Base-by-base conservation (phyloP, 92 coral and sea anemone genomes). In the Parazoanthus swiftii region DNA sequence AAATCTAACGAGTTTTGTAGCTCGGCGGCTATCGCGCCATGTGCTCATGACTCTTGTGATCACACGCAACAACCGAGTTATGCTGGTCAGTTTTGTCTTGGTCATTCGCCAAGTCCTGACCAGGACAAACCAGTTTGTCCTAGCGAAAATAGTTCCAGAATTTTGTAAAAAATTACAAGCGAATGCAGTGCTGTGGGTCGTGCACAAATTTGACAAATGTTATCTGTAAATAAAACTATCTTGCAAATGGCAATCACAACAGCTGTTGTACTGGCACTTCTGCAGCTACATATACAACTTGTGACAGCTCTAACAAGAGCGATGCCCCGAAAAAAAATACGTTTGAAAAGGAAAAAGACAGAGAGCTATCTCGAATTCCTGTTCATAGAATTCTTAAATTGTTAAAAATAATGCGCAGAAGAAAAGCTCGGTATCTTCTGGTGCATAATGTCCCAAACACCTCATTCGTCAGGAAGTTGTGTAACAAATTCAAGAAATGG, bases 61-160 rank as follows among this genome's bases (percentile, higher is more conserved):
- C 81, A 77, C 81, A 77, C 81, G 29, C 33, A 29, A 29, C 33
- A 29, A 29, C 33, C 33, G 33, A 29, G 33, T 29, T 29, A 29
- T 29, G 33, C 33, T 29, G 33, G 33, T 29, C 33, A 29, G 33
- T 29, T 29, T 29, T 29, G 33, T 29, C 33, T 29, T 26, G 82
- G 82, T 50, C 82, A 79, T 26, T 79, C 82, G 65, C 82, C 82
- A 79, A 79, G 82, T 79, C 82, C 67, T 50, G 82, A 79, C 65
- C 82, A 79, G 82, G 79, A 33, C 44, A 74, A 74, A 29, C 79
- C 79, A 74, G 79, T 74, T 74, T 74, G 79, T 74, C 67, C 65
- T 44, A 79, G 82, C 82, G 37, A 79, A 79, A 44, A 18, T 46
- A 79, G 10, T 79, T 67, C 67, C 82, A 79, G 66, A 44, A 79